Evolutionary conservation across 2,888 invertebrate genomes (phyloP).

Genomic region (Andrena praecox): DNA sequence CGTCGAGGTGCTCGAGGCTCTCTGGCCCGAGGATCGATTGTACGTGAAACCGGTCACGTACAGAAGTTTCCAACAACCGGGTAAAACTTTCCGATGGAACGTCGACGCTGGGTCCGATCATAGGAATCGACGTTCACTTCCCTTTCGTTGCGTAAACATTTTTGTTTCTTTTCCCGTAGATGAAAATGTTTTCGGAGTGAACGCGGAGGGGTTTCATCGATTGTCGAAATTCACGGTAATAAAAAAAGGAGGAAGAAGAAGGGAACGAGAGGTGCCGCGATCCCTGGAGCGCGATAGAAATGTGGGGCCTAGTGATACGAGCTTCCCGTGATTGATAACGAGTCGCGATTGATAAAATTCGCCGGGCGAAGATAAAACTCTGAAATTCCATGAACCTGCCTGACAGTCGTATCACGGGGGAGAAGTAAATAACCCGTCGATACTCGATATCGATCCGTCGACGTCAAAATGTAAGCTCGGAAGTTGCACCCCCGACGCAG

Average conservation of each 20-base stretch:
- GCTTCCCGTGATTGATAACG: slow-evolving; percentile 38
- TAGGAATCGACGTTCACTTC: not conserved
- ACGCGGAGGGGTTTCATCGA: not conserved
- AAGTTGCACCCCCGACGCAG: not conserved
- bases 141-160: not conserved
- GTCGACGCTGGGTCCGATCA: slow-evolving; percentile 28
- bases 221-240: slow-evolving; percentile 13
- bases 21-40: not conserved
- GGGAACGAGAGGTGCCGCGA: slow-evolving; percentile 6
- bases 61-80: slow-evolving; percentile 1
- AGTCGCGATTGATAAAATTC: slow-evolving; percentile 26
- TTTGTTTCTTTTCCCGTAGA: slow-evolving; percentile 22
- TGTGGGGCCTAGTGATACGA: not conserved
- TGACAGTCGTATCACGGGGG: slow-evolving; percentile 9
- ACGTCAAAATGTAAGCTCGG: slow-evolving; percentile 42
- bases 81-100: slow-evolving; percentile 3
- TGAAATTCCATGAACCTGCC: slow-evolving; percentile 33
- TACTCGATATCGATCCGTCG: slow-evolving; percentile 20
- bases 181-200: not conserved
- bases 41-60: slow-evolving; percentile 28
- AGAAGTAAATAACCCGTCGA: slow-evolving; percentile 6
- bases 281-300: slow-evolving; percentile 19
- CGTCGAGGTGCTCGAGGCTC: not conserved
- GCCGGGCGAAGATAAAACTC: not conserved
- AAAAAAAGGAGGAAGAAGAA: not conserved